Base-by-base conservation (phyloP, 2,113 vertebrate genomes). In the Lepidothrix coronata region DNA sequence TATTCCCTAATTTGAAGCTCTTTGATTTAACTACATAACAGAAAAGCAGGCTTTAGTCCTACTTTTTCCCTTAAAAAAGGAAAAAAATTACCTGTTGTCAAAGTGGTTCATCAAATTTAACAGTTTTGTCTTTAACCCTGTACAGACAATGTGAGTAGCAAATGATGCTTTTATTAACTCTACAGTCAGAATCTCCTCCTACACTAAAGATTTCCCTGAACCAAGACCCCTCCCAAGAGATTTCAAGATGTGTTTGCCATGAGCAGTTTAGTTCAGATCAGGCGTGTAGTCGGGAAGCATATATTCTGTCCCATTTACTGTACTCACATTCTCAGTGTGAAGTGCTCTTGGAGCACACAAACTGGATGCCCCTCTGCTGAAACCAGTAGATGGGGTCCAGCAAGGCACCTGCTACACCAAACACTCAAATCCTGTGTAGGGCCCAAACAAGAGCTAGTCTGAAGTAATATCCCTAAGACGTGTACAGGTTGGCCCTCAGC, bases 391-490 rank as follows among this genome's bases (percentile, higher is more conserved):
- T 11, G 35, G 16, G 28, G 20, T 86, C 52, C 52, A 58, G 14
- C 31, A 62, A 84, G 41, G 35, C 27, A 57, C 49, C 22, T 41
- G 8, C 58, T 66, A 5, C 25, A 18, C 8, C 33, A 46, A 14
- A 17, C 25, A 37, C 21, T 8, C 52, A 31, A 5, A 37, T 48
- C 72, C 57, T 57, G 8, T 30, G 46, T 6, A 49, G 39, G 20
- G 61, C 25, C 33, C 23, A 91, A 71, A 77, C 0, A 0, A 74
- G 48, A 89, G 52, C 12, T 1, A n/a, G 8, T 16, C 19, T 5
- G 4, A 71, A 81, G 8, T 28, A 59, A 89, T 67, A 87, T 14
- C 76, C 24, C 52, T 52, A 54, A 63, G 81, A 77, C 14, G 2
- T 44, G 17, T 20, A 19, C 24, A 65, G 41, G 16, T 16, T 75